Percentiles rank a stretch among this genome's conserved stretches.
Evolutionary conservation across 2,797 vertebrate genomes (phyloP).

Genomic region (Ciconia nigra): DNA sequence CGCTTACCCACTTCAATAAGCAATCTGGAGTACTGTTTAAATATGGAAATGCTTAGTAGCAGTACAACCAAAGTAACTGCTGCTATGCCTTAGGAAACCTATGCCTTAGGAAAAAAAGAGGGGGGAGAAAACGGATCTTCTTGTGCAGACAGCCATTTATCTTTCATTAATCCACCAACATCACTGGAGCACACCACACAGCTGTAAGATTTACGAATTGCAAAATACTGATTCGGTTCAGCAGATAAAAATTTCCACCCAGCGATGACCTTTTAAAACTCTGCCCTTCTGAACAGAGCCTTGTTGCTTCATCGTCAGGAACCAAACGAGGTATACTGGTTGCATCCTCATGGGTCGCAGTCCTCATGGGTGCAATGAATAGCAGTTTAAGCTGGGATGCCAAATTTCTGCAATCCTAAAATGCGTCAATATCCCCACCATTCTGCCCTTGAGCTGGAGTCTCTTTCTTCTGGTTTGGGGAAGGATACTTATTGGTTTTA

Average conservation of each 20-base stretch:
- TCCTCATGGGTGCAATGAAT: not conserved
- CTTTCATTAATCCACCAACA: not conserved
- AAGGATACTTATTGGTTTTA: not conserved
- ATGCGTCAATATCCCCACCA: not conserved
- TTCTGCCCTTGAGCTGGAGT: not conserved
- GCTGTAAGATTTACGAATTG: not conserved
- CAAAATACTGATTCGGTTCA: not conserved
- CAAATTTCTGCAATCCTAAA: not conserved
- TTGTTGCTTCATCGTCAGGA: not conserved
- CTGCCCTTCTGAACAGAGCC: not conserved
- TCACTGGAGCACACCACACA: not conserved
- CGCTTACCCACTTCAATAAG: slow-evolving; percentile 12
- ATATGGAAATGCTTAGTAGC: not conserved
- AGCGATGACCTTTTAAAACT: not conserved
- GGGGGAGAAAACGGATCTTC: rapidly evolving
- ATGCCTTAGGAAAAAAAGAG: not conserved
- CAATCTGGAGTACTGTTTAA: slow-evolving; percentile 18
- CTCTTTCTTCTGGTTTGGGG: not conserved
- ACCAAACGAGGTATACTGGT: not conserved
- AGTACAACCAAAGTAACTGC: not conserved
- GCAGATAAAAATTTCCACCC: not conserved
- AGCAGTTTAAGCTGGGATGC: not conserved
- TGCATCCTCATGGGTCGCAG: not conserved
- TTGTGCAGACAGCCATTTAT: not conserved
- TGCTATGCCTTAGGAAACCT: not conserved